Conservation (phyloP, 2,113 vertebrate species). For the Oreochromis tanganicae region DNA sequence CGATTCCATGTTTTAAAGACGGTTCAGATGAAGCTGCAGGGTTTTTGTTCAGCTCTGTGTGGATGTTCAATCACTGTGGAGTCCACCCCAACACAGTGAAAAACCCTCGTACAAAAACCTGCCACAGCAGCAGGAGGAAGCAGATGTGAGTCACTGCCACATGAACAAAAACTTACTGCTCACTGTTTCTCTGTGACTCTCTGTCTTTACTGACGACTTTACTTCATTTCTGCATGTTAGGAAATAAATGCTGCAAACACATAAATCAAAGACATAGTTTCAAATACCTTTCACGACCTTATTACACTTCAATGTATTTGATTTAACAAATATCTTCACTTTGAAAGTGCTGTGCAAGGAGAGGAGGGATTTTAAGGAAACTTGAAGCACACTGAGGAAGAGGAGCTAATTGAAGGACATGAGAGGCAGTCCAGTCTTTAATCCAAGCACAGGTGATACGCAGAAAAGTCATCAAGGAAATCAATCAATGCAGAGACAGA, state of each 20-base stretch:
- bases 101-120: constrained; percentile 42
- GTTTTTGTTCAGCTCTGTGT: constrained; percentile 48
- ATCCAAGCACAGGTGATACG: not conserved
- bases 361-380: not conserved
- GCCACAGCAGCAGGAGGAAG: not conserved
- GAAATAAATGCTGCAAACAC: accelerated
- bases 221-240: not conserved
- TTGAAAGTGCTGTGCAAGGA: accelerated
- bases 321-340: not conserved
- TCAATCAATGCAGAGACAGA: not conserved
- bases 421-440: not conserved
- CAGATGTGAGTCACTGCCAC: not conserved
- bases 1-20: accelerated
- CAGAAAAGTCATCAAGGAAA: not conserved
- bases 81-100: constrained; percentile 18
- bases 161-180: not conserved
- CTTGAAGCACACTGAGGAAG: not conserved
- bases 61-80: constrained; percentile 2
- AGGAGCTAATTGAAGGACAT: not conserved
- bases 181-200: no score
- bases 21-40: not conserved
- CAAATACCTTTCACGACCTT: not conserved
- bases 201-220: accelerated
- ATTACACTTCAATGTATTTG: not conserved
- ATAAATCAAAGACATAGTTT: not conserved